phyloP scores from a whole-genome alignment of 2,113 vertebrate genomes.

The Paramormyrops kingsleyae region DNA sequence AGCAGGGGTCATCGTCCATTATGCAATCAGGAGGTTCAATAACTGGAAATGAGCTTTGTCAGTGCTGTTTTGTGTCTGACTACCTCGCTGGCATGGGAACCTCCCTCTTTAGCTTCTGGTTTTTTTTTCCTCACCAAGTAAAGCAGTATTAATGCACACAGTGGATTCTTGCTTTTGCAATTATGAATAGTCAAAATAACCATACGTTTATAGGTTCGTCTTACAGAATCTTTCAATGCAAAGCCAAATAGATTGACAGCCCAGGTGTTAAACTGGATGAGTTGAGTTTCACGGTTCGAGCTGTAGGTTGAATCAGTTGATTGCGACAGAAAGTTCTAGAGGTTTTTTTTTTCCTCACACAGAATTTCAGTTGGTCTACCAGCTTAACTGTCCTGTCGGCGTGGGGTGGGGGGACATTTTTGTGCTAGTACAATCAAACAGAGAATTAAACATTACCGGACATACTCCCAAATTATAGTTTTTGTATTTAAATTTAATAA shows the following conservation, averaged over 20 bases:
- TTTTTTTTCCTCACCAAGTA: not conserved
- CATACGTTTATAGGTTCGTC: not conserved
- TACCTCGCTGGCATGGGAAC: not conserved
- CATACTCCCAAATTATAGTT: not conserved
- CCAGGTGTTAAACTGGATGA: not conserved
- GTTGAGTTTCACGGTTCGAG: not conserved
- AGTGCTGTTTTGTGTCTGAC: not conserved
- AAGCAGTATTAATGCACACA: not conserved
- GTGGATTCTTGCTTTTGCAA: not conserved
- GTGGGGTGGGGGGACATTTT: not conserved
- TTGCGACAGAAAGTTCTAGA: not conserved
- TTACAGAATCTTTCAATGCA: not conserved
- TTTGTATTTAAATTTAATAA: not conserved
- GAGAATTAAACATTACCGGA: not conserved
- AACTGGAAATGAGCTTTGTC: not conserved
- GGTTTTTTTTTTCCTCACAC: not conserved
- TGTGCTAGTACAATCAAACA: not conserved
- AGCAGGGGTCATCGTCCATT: not conserved
- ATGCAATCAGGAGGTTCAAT: not conserved
- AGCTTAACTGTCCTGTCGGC: not conserved
- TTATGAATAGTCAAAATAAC: not conserved
- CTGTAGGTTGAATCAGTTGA: not conserved
- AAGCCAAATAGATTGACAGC: not conserved
- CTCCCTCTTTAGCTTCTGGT: not conserved
- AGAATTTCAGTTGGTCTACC: not conserved